Evolutionary conservation across 1,140 invertebrate genomes (phyloP), one percentile per base, ranked within the genome.

Genomic region (Lepidurus arcticus): DNA sequence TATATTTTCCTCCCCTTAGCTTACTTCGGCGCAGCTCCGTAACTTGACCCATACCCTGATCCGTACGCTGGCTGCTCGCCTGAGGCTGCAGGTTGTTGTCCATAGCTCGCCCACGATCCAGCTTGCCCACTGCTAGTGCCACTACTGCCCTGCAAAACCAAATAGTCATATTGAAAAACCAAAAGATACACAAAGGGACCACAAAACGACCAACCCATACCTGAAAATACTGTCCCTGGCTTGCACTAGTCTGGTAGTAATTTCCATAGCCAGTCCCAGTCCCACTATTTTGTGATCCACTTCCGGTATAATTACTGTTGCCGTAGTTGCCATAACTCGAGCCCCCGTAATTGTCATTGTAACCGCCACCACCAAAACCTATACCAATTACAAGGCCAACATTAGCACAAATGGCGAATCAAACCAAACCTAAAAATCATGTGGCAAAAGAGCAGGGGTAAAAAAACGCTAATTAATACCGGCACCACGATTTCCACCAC

Each of bases 11-110:
- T 13, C 1, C 7, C 21, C 13, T 9, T 65, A 7, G 16, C 6
- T 65, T 65, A 65, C 21, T 65, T 65, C 53, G 53, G 53, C 53
- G 53, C 53, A 65, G 53, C 53, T 7, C 53, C 53, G 13, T 65
- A 65, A 65, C 53, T 65, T 16, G 53, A 13, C 53, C n/a, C 21
- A 21, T 65, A 65, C 13, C 53, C 53, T 65, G 16, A 21, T 13
- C 53, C 13, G 3, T 65, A 65, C n/a, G 53, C 53, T 16, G 8
- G 53, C 21, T 65, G 53, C 13, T 13, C 21, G 13, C 53, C 53
- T 65, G 53, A 13, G 21, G 53, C 53, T 16, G 53, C 16, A 65
- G 53, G 53, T 65, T 65, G 53, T 16, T 65, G 53, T 21, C 53
- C 53, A 65, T 65, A 65, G 21, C 53, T 65, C 7, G 53, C 53